Evolutionary conservation across 1,140 invertebrate species (phyloP), one percentile per base, ranked within the genome.

Genomic region (Drosophila burlai): DNA sequence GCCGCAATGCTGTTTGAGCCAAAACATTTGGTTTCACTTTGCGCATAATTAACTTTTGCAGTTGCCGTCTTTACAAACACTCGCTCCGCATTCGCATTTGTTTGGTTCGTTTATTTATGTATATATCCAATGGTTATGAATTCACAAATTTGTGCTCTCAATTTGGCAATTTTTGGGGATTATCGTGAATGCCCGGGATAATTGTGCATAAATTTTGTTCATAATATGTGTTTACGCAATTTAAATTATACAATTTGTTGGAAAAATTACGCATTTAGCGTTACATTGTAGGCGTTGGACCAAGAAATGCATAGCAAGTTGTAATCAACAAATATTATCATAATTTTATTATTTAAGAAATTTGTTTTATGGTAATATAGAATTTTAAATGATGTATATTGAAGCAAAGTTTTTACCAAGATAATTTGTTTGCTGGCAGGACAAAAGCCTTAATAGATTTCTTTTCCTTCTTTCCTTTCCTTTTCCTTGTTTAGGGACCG

Each of bases 11-110:
- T 49, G 54, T 54, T 78, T 79, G 76, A 79, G 76, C 66, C 76
- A 79, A 79, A 79, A 79, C 76, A 79, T 79, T 79, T 80, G 76
- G 76, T 79, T 79, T 79, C 76, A 79, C 76, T 79, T 79, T 79
- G 76, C 76, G 76, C 76, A 79, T 79, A 79, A 79, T 79, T 79
- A 79, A 79, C 66, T 79, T 79, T 79, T 77, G 64, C 75, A 69
- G 50, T 77, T 55, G 43, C 72, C 40, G 40, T 38, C 72, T 29
- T 75, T 60, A 62, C 58, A 26, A 75, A 54, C 74, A 65, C 40
- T 68, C 38, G 45, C 45, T 50, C 26, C 47, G 26, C 47, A 50
- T 50, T 50, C 26, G 50, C n/a, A 52, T 52, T 34, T 11, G 26
- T 65, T 52, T 18, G 16, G 42, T 58, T 76, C 73, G 62, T 34